A percentile compares a stretch with the other conserved stretches of the same genome.
Evolutionary conservation across 2,113 vertebrate species (phyloP).

Genomic region (Hipposideros armiger): DNA sequence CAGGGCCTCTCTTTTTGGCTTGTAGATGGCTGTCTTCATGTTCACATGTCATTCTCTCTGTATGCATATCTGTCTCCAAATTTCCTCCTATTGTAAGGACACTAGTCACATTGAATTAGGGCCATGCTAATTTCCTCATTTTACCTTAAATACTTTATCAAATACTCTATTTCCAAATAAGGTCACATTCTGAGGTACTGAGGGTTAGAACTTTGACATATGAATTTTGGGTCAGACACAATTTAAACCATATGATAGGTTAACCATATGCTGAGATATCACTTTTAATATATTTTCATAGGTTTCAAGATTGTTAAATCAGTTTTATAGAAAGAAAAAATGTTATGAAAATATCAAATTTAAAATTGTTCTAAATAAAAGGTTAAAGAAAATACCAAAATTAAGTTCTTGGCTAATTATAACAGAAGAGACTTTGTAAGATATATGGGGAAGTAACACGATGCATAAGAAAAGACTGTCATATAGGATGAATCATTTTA

Average conservation of each 20-base stretch:
- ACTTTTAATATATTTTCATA: not conserved
- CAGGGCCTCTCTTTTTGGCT: not conserved
- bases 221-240: not conserved
- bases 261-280: not conserved
- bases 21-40: not conserved
- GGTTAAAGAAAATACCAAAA: not conserved
- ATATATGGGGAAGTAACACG: not conserved
- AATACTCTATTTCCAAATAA: not conserved
- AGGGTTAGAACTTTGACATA: not conserved
- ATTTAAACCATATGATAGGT: not conserved
- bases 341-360: not conserved
- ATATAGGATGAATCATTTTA: not conserved
- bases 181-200: not conserved
- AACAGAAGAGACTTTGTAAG: not conserved
- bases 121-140: not conserved
- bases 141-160: not conserved
- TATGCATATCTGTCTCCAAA: not conserved
- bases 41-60: not conserved
- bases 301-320: not conserved
- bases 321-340: not conserved
- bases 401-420: not conserved
- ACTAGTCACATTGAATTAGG: not conserved
- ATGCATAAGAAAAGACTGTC: not conserved
- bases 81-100: not conserved
- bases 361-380: not conserved